These are phyloP conservation scores for Nomada flava DNA, from an alignment of 2,888 invertebrate genomes.

Conservation along the genomic window DNA sequence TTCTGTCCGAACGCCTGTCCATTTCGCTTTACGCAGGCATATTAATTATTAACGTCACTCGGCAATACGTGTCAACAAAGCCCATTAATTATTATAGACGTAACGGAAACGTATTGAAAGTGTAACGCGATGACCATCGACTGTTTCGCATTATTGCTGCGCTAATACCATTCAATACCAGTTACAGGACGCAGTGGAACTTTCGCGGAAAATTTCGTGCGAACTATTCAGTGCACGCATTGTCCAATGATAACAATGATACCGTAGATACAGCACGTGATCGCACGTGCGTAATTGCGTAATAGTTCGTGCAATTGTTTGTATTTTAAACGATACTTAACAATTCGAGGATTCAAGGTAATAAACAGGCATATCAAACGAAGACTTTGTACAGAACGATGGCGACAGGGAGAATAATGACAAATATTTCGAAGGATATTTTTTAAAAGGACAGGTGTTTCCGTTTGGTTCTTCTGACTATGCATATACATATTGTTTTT, in stretches of 20 bases:
- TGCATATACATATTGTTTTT: too few species aligned
- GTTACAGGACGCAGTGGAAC: slow-evolving; percentile 17
- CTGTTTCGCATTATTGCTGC: slow-evolving; percentile 8
- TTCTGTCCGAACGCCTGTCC: background rate
- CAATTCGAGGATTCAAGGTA: background rate
- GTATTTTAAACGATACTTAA: background rate
- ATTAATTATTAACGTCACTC: background rate
- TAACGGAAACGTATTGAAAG: background rate
- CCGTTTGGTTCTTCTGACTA: too few species aligned
- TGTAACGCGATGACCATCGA: background rate
- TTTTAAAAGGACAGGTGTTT: too few species aligned
- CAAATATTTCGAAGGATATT: too few species aligned
- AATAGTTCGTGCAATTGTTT: background rate
- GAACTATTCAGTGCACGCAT: background rate
- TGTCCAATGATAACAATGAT: background rate
- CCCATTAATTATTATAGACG: slow-evolving; percentile 4
- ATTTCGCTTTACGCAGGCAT: background rate
- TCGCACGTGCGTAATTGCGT: background rate
- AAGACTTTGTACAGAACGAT: too few species aligned
- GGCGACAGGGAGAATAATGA: too few species aligned
- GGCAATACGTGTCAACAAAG: background rate
- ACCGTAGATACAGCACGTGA: slow-evolving; percentile 9
- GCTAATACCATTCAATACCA: background rate
- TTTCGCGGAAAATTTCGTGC: slow-evolving; percentile 8
- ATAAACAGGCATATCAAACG: background rate